phyloP scores from a whole-genome alignment of 2,113 vertebrate species.

The Albula glossodonta region DNA sequence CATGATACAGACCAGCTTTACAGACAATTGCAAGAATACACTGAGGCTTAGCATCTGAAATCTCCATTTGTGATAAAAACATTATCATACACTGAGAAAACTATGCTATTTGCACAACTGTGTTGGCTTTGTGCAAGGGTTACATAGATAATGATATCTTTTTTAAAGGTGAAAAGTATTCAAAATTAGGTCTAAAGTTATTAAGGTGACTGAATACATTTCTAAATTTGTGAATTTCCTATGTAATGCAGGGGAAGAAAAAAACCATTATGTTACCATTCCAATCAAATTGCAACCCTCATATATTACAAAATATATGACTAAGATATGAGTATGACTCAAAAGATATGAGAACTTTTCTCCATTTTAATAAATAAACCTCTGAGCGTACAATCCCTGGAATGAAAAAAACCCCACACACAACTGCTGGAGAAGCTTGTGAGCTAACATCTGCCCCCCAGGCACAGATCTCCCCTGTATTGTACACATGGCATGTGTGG shows the following conservation, averaged over 20 bases:
- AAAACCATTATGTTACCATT: too few species aligned
- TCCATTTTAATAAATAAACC: too few species aligned
- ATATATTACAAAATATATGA: too few species aligned
- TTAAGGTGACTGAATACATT: not conserved
- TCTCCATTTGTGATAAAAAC: not conserved
- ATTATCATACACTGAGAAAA: too few species aligned
- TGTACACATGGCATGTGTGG: not conserved
- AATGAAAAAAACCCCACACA: not conserved
- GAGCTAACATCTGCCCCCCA: not conserved
- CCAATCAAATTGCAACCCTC: too few species aligned
- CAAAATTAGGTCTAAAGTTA: not conserved
- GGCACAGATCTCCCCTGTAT: not conserved
- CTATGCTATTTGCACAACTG: not conserved
- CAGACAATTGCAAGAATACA: not conserved
- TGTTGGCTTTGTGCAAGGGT: not conserved
- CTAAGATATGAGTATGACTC: too few species aligned
- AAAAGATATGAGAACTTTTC: too few species aligned
- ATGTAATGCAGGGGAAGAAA: too few species aligned
- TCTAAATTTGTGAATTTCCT: not conserved
- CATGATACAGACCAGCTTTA: not conserved
- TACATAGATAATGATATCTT: not conserved
- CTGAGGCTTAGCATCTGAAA: not conserved
- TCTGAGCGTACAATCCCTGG: too few species aligned
- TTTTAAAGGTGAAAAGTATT: not conserved
- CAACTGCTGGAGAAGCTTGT: not conserved